Evolutionary conservation across 2,113 vertebrate genomes (phyloP).

Genomic region (Brachyistius frenatus): DNA sequence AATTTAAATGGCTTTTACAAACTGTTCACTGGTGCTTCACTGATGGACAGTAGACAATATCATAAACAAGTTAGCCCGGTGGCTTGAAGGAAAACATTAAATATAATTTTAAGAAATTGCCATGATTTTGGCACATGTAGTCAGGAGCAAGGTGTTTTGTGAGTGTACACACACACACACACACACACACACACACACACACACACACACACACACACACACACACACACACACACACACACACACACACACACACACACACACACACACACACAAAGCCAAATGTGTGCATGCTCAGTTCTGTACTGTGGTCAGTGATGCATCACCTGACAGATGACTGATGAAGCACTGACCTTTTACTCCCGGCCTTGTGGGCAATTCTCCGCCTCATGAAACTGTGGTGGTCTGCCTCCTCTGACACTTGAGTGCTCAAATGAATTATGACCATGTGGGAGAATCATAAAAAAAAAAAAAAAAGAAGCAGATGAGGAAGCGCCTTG

Average conservation of each 20-base stretch:
- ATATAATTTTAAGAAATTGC: constrained; percentile 18
- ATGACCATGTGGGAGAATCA: constrained; percentile 46
- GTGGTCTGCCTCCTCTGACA: constrained; percentile 53
- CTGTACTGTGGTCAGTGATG: constrained; percentile 51
- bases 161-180: too few relatives aligned
- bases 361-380: constrained; percentile 61
- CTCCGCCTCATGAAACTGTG: constrained; percentile 57
- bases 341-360: constrained; percentile 78
- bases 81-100: constrained; percentile 17
- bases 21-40: background rate
- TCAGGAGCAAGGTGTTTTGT: background rate
- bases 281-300: constrained; percentile 9
- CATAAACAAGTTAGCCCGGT: constrained; percentile 11
- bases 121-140: constrained; percentile 1
- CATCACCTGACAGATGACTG: constrained; percentile 71
- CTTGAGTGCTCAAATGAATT: constrained; percentile 60
- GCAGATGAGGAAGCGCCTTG: background rate
- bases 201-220: background rate
- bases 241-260: background rate
- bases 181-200: too few relatives aligned
- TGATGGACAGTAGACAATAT: constrained; percentile 22
- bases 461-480: constrained; percentile 39
- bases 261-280: background rate
- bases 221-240: too few relatives aligned
- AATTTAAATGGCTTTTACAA: background rate